A percentile compares a stretch with the other conserved stretches of the same genome.
Evolutionary conservation across 2,888 invertebrate species (phyloP).

Genomic region (Nesidiocoris tenuis): DNA sequence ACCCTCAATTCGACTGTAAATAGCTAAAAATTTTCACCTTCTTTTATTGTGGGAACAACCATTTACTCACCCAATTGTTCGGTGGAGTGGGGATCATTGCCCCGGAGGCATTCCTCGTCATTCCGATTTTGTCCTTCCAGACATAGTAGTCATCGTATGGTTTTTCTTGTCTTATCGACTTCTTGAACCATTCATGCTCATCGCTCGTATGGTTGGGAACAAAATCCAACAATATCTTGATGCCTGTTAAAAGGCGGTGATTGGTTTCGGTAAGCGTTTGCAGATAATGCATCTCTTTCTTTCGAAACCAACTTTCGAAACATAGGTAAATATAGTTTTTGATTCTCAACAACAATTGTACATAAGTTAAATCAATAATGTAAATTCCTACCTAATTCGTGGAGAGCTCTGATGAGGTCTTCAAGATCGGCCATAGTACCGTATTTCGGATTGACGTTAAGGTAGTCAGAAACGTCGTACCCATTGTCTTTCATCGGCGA

Average conservation of each 20-base stretch:
- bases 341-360: too few species aligned
- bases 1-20: too few species aligned
- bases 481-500: slow-evolving; percentile 78
- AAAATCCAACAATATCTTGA: slow-evolving; percentile 65
- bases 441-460: slow-evolving; percentile 66
- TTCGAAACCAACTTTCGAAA: too few species aligned
- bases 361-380: too few species aligned
- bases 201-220: slow-evolving; percentile 77
- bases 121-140: slow-evolving; percentile 67
- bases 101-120: slow-evolving; percentile 54
- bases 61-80: slow-evolving; percentile 84
- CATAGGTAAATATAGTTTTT: too few species aligned
- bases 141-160: slow-evolving; percentile 74
- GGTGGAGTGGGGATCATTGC: slow-evolving; percentile 59
- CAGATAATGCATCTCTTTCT: too few species aligned
- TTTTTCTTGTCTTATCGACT: slow-evolving; percentile 63
- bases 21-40: too few species aligned
- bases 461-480: slow-evolving; percentile 73
- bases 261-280: slow-evolving; percentile 1
- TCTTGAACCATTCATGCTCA: slow-evolving; percentile 76
- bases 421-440: slow-evolving; percentile 72
- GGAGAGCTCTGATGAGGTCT: slow-evolving; percentile 57
- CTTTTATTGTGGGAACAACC: too few species aligned
- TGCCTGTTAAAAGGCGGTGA: slow-evolving; percentile 56
- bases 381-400: slow-evolving; percentile 57